Conservation (phyloP, 2,888 invertebrate species). For the Phlogophora meticulosa region DNA sequence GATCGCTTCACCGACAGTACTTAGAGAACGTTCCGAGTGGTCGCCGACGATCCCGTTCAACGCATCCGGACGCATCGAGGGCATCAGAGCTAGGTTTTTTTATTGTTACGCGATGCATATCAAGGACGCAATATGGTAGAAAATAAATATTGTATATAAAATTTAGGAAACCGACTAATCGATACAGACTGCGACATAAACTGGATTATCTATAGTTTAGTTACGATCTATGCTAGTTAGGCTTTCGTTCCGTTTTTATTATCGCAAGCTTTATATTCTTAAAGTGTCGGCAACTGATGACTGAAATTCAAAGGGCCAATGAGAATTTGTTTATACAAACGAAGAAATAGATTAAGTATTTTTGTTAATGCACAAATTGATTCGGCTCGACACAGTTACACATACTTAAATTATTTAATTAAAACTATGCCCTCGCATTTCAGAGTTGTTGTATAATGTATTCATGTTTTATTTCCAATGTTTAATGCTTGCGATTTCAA, state of each 20-base stretch:
- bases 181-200: constrained; percentile 89
- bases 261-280: constrained; percentile 88
- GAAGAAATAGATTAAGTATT: constrained; percentile 79
- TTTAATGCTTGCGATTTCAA: constrained; percentile 72
- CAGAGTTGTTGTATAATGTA: constrained; percentile 83
- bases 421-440: constrained; percentile 87
- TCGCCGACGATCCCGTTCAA: constrained; percentile 72
- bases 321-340: constrained; percentile 82
- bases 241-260: constrained; percentile 87
- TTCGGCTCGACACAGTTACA: constrained; percentile 74
- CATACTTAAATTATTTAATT: constrained; percentile 73
- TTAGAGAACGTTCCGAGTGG: constrained; percentile 80
- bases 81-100: constrained; percentile 90
- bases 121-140: constrained; percentile 91
- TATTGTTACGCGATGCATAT: constrained; percentile 91
- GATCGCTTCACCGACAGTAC: constrained; percentile 89
- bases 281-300: constrained; percentile 88
- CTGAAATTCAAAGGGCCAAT: constrained; percentile 89
- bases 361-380: constrained; percentile 83
- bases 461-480: constrained; percentile 75
- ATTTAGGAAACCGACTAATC: constrained; percentile 86
- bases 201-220: constrained; percentile 89
- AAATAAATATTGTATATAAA: constrained; percentile 91
- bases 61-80: constrained; percentile 83
- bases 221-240: constrained; percentile 89